phyloP scores from a whole-genome alignment of 2,113 vertebrate genomes.

The Eolophus roseicapilla region DNA sequence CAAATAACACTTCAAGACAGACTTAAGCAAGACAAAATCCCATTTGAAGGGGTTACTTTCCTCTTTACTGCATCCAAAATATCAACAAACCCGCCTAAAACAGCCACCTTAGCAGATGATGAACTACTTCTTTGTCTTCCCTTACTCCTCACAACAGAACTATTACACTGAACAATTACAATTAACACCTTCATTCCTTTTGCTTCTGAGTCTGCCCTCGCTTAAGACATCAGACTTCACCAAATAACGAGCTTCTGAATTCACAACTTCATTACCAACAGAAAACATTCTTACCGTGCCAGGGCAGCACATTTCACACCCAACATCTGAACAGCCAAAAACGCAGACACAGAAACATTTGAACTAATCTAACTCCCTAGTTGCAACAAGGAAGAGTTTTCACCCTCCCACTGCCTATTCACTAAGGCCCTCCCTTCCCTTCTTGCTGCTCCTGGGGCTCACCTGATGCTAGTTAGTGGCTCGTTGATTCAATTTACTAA shows the following conservation, averaged over 20 bases:
- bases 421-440: neutral
- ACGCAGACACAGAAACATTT: rapidly evolving
- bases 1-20: neutral
- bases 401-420: neutral
- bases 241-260: neutral
- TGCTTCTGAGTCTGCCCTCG: neutral
- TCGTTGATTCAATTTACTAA: neutral
- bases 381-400: neutral
- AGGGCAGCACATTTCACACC: neutral
- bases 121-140: neutral
- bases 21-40: neutral
- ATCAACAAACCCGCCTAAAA: neutral
- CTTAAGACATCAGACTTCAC: neutral
- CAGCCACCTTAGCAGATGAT: neutral
- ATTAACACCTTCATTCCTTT: neutral
- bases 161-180: too few relatives aligned
- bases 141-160: neutral
- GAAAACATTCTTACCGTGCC: rapidly evolving
- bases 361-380: rapidly evolving
- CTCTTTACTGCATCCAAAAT: neutral
- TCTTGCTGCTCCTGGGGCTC: neutral
- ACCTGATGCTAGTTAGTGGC: neutral
- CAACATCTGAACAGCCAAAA: neutral
- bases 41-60: neutral
- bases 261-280: neutral